Base-by-base conservation (phyloP, 53 echinoderm and acorn worm genomes). In the Arbacia lixula region DNA sequence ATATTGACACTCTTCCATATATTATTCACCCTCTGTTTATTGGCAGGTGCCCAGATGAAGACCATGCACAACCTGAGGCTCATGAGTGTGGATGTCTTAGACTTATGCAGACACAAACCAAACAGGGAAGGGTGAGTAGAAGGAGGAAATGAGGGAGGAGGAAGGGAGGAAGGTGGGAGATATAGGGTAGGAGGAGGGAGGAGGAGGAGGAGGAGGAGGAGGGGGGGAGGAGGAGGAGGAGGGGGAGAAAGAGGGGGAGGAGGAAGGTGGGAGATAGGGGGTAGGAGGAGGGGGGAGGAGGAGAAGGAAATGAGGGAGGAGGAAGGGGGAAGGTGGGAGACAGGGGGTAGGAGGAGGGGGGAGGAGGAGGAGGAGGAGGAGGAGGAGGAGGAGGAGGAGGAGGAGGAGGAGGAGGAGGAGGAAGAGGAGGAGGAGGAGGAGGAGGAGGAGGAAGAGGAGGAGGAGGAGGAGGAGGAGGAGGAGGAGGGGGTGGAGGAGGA, bases 11-110 rank as follows among this genome's bases (percentile, higher is more conserved):
- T n/a, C n/a, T n/a, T n/a, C n/a, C n/a, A n/a, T n/a, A n/a, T n/a
- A n/a, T n/a, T n/a, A 19, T 71, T 8, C 26, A 19, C 40, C 22
- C 29, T 62, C 10, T 21, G 12, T n/a, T 40, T 58, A 25, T 32
- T 67, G 40, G 2, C 76, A 96, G 96, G 96, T 77, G 93, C 96
- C 9, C 96, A 96, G 86, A 91, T 95, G 89, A 95, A 95, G 72
- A 96, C 96, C 1, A 91, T 93, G 89, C 93, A 93, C 49, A 96
- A 96, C 62, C 85, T 95, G 20, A 69, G 96, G 2, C 84, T 96
- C 34, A 93, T 96, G 89, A 91, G 93, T 41, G 87, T 91, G 26
- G 86, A 96, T 42, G 90, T 96, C 56, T 63, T 93, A 27, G 96
- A 96, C 25, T 86, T 96, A 14, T 91, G 96, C 84, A 93, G 86